Evolutionary conservation across 2,797 vertebrate species (phyloP).

Genomic region (Halcyon chelicuti): DNA sequence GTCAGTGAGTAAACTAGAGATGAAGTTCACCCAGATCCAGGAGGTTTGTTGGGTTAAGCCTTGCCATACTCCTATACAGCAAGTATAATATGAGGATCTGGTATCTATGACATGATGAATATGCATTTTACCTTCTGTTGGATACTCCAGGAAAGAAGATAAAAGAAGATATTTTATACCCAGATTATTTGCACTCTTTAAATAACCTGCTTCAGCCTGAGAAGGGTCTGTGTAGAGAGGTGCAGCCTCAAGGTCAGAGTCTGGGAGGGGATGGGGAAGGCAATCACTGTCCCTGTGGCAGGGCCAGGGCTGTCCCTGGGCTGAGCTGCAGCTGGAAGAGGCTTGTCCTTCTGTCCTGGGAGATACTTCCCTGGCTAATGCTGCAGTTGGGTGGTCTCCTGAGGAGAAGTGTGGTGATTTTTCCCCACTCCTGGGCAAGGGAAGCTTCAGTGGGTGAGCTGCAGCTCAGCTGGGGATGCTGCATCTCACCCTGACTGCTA

Average conservation of each 20-base stretch:
- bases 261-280: neutral
- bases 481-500: neutral
- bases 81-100: neutral
- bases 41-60: neutral
- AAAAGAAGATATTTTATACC: neutral
- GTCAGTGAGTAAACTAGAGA: neutral
- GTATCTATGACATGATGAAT: neutral
- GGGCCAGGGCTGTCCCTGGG: neutral
- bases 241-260: neutral
- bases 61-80: too few relatives aligned
- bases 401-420: neutral
- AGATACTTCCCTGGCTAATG: neutral
- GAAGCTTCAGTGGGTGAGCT: neutral
- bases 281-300: accelerated
- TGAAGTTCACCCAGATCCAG: neutral
- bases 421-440: neutral
- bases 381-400: neutral
- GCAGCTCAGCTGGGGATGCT: neutral
- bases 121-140: neutral
- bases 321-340: neutral
- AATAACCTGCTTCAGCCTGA: neutral
- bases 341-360: neutral
- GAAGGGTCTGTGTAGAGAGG: neutral
- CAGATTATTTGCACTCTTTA: neutral
- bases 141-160: neutral